Percentiles rank a stretch among this genome's conserved stretches.
phyloP scores from a whole-genome alignment of 2,888 invertebrate genomes.

The Acanthosoma haemorrhoidale region DNA sequence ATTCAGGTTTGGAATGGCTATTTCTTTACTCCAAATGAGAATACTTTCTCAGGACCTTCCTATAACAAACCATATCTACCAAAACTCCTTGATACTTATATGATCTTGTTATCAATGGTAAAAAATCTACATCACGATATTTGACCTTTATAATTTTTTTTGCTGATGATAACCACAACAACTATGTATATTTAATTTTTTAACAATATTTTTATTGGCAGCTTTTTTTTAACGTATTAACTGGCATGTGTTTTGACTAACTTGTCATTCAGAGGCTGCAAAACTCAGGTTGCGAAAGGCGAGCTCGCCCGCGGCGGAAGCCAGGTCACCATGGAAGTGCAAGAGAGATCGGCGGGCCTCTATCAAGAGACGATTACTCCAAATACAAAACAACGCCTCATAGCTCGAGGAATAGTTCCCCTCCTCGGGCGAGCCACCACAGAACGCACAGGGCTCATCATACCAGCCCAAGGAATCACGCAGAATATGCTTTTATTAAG shows the following conservation, averaged over 20 bases:
- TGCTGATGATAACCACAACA: too few species aligned
- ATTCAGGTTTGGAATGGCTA: too few species aligned
- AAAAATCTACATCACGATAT: too few species aligned
- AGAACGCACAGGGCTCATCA: constrained; percentile 33
- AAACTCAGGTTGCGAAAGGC: constrained; percentile 23
- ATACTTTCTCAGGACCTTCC: too few species aligned
- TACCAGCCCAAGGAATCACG: constrained; percentile 45
- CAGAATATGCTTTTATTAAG: constrained; percentile 61
- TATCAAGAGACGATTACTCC: constrained; percentile 4
- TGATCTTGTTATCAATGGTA: too few species aligned
- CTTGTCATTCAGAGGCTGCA: constrained; percentile 5
- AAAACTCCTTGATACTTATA: too few species aligned
- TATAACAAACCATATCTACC: too few species aligned
- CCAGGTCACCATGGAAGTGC: constrained; percentile 21
- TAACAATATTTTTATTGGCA: too few species aligned
- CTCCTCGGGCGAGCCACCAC: constrained; percentile 30
- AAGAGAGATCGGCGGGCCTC: background rate
- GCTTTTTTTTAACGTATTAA: constrained; percentile 13
- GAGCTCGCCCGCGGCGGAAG: constrained; percentile 26
- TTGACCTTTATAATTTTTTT: too few species aligned
- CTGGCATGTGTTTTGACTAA: constrained; percentile 20
- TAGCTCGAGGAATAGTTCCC: constrained; percentile 47
- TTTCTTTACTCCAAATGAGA: too few species aligned
- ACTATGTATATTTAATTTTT: too few species aligned
- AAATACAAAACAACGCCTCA: constrained; percentile 19